phyloP scores from a whole-genome alignment of 2,797 vertebrate species.

The Dicrostonyx torquatus region DNA sequence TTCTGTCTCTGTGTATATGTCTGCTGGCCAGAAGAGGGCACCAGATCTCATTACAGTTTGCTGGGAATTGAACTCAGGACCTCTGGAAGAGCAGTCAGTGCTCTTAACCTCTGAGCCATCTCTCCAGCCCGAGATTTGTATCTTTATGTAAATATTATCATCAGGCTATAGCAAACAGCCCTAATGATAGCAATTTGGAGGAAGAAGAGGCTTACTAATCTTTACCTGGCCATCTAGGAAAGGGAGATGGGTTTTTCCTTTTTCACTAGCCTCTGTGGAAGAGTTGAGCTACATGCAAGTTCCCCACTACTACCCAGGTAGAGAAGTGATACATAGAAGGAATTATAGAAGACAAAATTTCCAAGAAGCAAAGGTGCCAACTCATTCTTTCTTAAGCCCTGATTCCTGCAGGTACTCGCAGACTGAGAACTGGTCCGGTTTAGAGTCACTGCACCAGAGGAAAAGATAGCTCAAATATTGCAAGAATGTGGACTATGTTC shows the following conservation, averaged over 20 bases:
- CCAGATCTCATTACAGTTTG: too few relatives aligned
- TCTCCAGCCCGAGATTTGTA: not conserved
- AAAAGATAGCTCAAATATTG: not conserved
- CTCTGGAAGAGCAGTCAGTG: too few relatives aligned
- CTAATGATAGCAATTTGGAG: not conserved
- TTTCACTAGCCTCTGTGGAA: not conserved
- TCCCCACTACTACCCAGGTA: not conserved
- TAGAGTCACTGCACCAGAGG: not conserved
- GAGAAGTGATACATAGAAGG: not conserved
- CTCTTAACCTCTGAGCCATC: too few relatives aligned
- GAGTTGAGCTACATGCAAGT: not conserved
- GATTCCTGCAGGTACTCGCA: not conserved
- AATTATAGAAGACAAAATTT: not conserved
- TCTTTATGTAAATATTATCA: not conserved
- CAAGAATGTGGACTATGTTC: not conserved
- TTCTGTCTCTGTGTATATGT: too few relatives aligned
- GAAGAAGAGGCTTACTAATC: not conserved
- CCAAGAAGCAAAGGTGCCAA: not conserved
- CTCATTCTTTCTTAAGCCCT: not conserved
- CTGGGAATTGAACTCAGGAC: too few relatives aligned
- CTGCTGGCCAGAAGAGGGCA: too few relatives aligned
- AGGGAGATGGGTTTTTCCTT: not conserved
- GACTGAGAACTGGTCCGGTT: not conserved
- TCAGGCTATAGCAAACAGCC: not conserved
- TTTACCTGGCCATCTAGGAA: not conserved